Evolutionary conservation across 2,113 vertebrate genomes (phyloP).

Genomic region (Tauraco erythrolophus): DNA sequence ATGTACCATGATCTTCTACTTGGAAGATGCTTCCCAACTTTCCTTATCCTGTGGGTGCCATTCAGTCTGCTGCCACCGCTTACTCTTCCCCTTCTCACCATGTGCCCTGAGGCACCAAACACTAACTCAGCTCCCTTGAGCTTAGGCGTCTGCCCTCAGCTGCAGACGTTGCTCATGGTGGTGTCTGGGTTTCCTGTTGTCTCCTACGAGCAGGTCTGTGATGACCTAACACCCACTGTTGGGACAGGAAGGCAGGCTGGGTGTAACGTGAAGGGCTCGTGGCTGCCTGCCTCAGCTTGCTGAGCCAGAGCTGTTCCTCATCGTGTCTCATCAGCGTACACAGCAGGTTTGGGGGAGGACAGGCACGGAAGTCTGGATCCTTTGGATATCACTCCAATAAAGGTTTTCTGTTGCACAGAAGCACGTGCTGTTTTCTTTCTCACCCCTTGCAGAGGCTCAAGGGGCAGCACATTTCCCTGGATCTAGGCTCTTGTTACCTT

Average conservation of each 20-base stretch:
- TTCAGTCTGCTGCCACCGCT: background rate
- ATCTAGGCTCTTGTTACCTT: background rate
- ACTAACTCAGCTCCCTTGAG: background rate
- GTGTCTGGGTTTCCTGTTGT: background rate
- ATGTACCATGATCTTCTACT: background rate
- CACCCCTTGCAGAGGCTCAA: background rate
- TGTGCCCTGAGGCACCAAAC: background rate
- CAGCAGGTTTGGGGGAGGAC: background rate
- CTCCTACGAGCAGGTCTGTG: background rate
- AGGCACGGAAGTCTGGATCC: background rate
- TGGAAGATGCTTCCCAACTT: background rate
- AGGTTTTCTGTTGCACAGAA: conserved; percentile 62
- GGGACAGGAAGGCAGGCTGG: background rate
- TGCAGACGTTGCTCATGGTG: background rate
- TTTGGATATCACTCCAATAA: conserved; percentile 58
- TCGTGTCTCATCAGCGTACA: accelerated
- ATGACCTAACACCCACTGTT: background rate
- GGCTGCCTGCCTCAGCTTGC: background rate
- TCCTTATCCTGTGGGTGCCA: background rate
- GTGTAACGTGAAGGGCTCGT: background rate
- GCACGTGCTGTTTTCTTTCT: background rate
- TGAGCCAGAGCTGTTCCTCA: background rate
- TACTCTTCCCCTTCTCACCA: background rate
- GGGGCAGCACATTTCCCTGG: background rate
- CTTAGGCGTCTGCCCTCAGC: background rate